Percentiles rank a stretch among this genome's conserved stretches.
Evolutionary conservation across 2,797 vertebrate species (phyloP).

Genomic region (Paratrypauchen microcephalus): DNA sequence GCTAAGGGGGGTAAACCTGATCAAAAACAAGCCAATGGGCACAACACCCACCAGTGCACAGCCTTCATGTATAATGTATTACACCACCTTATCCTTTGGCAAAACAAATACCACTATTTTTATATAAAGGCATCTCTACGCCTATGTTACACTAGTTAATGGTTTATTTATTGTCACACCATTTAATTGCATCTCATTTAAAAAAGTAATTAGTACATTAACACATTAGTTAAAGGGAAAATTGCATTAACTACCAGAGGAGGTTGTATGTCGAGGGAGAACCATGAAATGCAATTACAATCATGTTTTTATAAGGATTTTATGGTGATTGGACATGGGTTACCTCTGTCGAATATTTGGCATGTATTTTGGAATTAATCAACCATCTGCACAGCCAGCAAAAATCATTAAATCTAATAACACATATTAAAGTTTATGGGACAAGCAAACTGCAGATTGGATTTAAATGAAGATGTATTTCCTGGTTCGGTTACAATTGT

Average conservation of each 20-base stretch:
- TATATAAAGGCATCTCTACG: constrained; percentile 36
- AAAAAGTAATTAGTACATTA: constrained; percentile 65
- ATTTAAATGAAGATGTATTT: constrained; percentile 7
- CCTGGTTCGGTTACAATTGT: not conserved
- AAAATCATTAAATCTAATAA: constrained; percentile 27
- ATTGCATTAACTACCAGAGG: constrained; percentile 31
- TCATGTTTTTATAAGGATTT: constrained; percentile 20
- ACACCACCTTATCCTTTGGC: constrained; percentile 47
- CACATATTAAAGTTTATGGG: constrained; percentile 24
- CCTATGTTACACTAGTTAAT: constrained; percentile 37
- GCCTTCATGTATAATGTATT: constrained; percentile 65
- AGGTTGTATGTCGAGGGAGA: constrained; percentile 18
- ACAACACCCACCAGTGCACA: constrained; percentile 33
- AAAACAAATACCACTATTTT: constrained; percentile 45
- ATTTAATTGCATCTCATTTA: constrained; percentile 49
- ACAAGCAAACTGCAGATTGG: constrained; percentile 9
- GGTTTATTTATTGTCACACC: constrained; percentile 45
- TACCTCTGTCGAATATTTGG: constrained; percentile 25
- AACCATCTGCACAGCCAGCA: constrained; percentile 40
- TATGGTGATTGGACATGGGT: constrained; percentile 18
- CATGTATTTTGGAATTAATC: constrained; percentile 41
- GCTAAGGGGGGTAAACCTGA: constrained; percentile 29
- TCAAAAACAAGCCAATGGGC: constrained; percentile 48
- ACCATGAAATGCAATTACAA: constrained; percentile 39
- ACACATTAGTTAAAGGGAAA: constrained; percentile 48